Evolutionary conservation across 2,888 invertebrate species (phyloP).

Genomic region (Pseudanteris insignis): DNA sequence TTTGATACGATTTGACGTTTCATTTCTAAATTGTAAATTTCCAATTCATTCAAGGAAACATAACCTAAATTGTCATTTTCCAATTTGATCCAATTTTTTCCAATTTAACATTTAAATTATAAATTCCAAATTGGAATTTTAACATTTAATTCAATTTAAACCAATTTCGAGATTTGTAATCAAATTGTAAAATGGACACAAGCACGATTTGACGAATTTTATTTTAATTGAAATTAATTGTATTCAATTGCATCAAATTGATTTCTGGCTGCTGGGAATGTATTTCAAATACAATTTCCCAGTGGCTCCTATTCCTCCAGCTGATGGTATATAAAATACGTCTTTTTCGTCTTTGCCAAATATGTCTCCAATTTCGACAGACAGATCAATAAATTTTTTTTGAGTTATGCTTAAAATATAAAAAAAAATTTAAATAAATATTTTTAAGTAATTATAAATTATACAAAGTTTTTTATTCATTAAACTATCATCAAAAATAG

Average conservation of each 20-base stretch:
- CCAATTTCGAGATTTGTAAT: background rate
- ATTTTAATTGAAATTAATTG: background rate
- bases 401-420: constrained; percentile 8
- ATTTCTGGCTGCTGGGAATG: constrained; percentile 1
- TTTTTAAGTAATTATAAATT: too few relatives aligned
- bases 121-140: background rate
- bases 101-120: background rate
- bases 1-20: background rate
- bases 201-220: background rate
- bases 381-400: constrained; percentile 6
- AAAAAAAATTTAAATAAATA: background rate
- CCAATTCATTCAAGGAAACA: background rate
- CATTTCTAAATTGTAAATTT: constrained; percentile 2
- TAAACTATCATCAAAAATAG: too few relatives aligned
- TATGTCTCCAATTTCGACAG: constrained; percentile 8
- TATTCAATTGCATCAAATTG: background rate
- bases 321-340: constrained; percentile 10
- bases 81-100: constrained; percentile 1
- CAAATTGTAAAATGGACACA: constrained; percentile 2
- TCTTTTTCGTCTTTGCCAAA: constrained; percentile 5
- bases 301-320: constrained; percentile 1
- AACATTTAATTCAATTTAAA: background rate
- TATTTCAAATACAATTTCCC: constrained; percentile 16
- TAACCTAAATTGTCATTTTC: background rate
- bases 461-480: too few relatives aligned